Conservation (phyloP, 2,797 vertebrate genomes). For the Chaetodon trifasciatus region DNA sequence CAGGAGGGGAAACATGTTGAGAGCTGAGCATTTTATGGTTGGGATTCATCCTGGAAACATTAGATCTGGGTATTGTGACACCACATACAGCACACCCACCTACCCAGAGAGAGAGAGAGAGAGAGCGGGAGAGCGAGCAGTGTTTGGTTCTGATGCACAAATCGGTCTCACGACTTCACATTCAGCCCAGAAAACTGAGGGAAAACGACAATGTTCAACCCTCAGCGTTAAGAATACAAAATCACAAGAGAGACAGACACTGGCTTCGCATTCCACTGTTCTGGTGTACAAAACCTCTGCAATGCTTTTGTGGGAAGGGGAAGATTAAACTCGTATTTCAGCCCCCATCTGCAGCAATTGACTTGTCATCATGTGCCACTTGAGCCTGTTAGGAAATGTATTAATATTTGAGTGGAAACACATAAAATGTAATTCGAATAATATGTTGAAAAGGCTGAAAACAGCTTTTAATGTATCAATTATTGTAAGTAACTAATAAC, state of each 20-base stretch:
- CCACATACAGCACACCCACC: constrained; percentile 54
- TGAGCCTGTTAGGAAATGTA: constrained; percentile 17
- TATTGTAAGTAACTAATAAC: constrained; percentile 30
- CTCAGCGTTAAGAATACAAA: constrained; percentile 44
- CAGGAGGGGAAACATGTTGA: constrained; percentile 68
- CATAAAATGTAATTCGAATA: constrained; percentile 37
- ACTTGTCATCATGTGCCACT: constrained; percentile 34
- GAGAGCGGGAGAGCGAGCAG: constrained; percentile 11
- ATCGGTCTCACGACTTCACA: constrained; percentile 38
- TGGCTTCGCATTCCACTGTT: constrained; percentile 6
- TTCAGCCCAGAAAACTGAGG: constrained; percentile 40
- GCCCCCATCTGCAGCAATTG: constrained; percentile 28
- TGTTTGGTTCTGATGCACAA: constrained; percentile 57
- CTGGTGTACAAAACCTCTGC: constrained; percentile 8
- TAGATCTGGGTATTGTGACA: constrained; percentile 70
- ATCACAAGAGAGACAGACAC: constrained; percentile 15
- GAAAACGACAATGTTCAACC: constrained; percentile 21
- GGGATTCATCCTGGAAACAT: constrained; percentile 75
- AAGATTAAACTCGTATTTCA: constrained; percentile 43
- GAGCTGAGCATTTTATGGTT: constrained; percentile 68
- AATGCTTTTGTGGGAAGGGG: constrained; percentile 21
- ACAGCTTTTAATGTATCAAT: constrained; percentile 27
- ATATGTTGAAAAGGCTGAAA: constrained; percentile 1
- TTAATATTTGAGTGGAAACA: constrained; percentile 43
- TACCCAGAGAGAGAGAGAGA: constrained; percentile 31